Evolutionary conservation across 1,140 invertebrate species (phyloP), one percentile per base, ranked within the genome.

Genomic region (Papilio polyxenes): DNA sequence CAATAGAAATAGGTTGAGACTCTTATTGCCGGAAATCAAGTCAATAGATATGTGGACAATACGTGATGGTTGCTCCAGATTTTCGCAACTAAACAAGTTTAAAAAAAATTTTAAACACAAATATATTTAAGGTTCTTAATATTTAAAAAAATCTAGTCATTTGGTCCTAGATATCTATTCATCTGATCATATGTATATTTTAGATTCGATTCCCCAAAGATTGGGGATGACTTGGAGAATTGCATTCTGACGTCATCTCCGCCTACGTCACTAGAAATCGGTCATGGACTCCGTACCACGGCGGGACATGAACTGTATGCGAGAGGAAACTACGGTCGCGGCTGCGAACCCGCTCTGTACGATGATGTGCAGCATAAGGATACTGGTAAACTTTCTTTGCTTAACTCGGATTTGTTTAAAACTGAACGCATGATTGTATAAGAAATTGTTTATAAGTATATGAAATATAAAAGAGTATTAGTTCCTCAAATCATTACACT

Each of bases 241-340:
- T 98, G 97, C 86, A 96, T 96, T 37, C 86, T 98, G 7, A 97
- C 96, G 3, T 97, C 97, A 85, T 96, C 96, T 89, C 96, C 97
- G 0, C 96, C 95, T 7, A 94, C 95, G 0, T 92, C 95, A 3
- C 95, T 97, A 80, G 95, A 97, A 79, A 95, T 96, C 80, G 95
- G 96, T 10, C 88, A 91, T 6, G 96, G 96, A 81, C 92, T 97
- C 0, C 92, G 95, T 0, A 92, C 95, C 13, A 96, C 96, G 89
- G 89, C 93, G 0, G 95, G 96, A 0, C 97, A 97, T 59, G 97
- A 97, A 89, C 93, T 98, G 31, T 98, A 97, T 82, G 96, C 97
- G 78, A 92, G 97, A 69, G 97, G 97, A 0, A 97, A 97, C 89
- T 97, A 96, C 84, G 97, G 97, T 0, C 95, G 97, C 76, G 97